Evolutionary conservation across 2,113 vertebrate genomes (phyloP).

Genomic region (Rhineura floridana): DNA sequence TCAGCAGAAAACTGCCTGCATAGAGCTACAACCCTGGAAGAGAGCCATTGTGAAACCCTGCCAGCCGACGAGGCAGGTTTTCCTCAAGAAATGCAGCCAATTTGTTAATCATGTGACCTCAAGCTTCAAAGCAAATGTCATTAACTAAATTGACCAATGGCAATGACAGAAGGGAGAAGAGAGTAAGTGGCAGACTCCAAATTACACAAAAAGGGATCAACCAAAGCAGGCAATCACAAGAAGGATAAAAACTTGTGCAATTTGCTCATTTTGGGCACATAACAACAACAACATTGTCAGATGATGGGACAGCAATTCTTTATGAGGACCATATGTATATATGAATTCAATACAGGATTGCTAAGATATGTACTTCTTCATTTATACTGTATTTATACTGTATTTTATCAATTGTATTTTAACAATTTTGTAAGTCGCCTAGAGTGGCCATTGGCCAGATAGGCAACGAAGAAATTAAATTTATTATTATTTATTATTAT

Average conservation of each 20-base stretch:
- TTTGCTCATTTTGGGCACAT: background rate
- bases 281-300: no score
- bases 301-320: background rate
- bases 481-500: no score
- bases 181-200: conserved; percentile 25
- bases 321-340: background rate
- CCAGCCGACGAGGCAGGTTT: conserved; percentile 3
- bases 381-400: no score
- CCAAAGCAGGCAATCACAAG: background rate
- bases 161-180: background rate
- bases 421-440: no score
- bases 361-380: background rate
- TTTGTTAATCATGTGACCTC: conserved; percentile 12
- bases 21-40: background rate
- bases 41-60: background rate
- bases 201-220: conserved; percentile 29
- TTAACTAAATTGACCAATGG: conserved; percentile 32
- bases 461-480: no score
- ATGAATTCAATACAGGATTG: background rate
- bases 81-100: background rate
- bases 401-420: no score
- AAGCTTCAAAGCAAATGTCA: background rate
- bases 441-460: no score
- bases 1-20: conserved; percentile 18
- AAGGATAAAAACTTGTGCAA: conserved; percentile 3